Percentiles rank a stretch among this genome's conserved stretches.
Evolutionary conservation across 2,888 invertebrate species (phyloP).

Genomic region (Pasiphila rectangulata): DNA sequence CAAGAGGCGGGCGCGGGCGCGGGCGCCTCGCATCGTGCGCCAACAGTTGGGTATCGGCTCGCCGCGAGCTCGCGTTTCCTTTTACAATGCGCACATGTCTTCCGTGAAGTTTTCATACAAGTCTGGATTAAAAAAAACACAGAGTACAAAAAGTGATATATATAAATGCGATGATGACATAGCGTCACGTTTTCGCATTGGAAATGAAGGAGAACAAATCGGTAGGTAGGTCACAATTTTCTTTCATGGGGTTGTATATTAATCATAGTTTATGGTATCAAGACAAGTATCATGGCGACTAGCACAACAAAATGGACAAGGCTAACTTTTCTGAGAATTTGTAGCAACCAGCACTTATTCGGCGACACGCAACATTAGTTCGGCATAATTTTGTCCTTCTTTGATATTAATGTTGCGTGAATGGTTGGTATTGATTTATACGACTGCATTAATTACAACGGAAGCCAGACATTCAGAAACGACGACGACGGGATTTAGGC

Average conservation of each 20-base stretch:
- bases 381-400: slow-evolving; percentile 26
- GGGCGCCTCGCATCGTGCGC: slow-evolving; percentile 37
- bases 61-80: slow-evolving; percentile 45
- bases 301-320: slow-evolving; percentile 7
- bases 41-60: slow-evolving; percentile 52
- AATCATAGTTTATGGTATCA: background rate
- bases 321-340: slow-evolving; percentile 11
- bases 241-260: background rate
- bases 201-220: too few species aligned
- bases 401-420: slow-evolving; percentile 30
- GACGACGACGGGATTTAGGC: background rate
- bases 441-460: slow-evolving; percentile 17
- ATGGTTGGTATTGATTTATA: slow-evolving; percentile 26
- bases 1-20: slow-evolving; percentile 47
- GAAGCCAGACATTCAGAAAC: slow-evolving; percentile 10
- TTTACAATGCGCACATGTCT: slow-evolving; percentile 31
- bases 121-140: too few species aligned
- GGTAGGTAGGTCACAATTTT: too few species aligned
- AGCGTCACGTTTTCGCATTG: background rate
- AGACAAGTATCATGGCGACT: background rate
- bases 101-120: slow-evolving; percentile 20
- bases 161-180: background rate
- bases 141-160: too few species aligned
- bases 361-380: slow-evolving; percentile 29
- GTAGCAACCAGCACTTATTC: slow-evolving; percentile 21